Base-by-base conservation (phyloP, 2,797 vertebrate species). In the Serranus cabrilla region DNA sequence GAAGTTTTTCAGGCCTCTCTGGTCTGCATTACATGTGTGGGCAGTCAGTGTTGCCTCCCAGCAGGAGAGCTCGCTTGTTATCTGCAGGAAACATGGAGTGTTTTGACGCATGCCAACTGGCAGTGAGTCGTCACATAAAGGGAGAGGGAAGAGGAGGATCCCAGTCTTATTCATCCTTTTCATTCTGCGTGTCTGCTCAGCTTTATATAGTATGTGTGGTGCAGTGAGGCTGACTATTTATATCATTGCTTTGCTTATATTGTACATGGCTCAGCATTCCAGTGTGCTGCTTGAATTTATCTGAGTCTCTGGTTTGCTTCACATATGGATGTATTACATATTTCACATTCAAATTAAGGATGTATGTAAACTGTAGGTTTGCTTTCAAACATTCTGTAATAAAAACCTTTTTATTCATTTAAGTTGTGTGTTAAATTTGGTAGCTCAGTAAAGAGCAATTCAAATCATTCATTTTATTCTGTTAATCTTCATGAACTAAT, bases 51-150 rank as follows among this genome's bases (percentile, higher is more conserved):
- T 74, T 52, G 49, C 52, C 49, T 74, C 74, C 37, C 67, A 67
- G 63, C 71, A 72, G 51, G 64, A 68, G 62, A 49, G 57, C 50
- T 58, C 1, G 5, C 12, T 67, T 61, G 66, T 84, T 76, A 76
- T 86, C 66, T 66, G 51, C 75, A 83, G 82, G 72, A 85, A 77
- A 83, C 75, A 69, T 71, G 49, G 37, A 54, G 8, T 63, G 47
- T 52, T 75, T 54, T 73, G 51, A 66, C 5, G 2, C 52, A 69
- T 52, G 50, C 31, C 51, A 76, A 63, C 49, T 46, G 23, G 45
- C 46, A 62, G 9, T 59, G 39, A 59, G 37, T 45, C 12, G 51
- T 68, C 73, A 37, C 31, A 63, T 46, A 11, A 55, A 16, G n/a
- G n/a, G 8, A 68, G 39, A 40, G 31, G 70, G 18, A n/a, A 39